Evolutionary conservation across 2,888 invertebrate species (phyloP).

Genomic region (Idaea aversata): DNA sequence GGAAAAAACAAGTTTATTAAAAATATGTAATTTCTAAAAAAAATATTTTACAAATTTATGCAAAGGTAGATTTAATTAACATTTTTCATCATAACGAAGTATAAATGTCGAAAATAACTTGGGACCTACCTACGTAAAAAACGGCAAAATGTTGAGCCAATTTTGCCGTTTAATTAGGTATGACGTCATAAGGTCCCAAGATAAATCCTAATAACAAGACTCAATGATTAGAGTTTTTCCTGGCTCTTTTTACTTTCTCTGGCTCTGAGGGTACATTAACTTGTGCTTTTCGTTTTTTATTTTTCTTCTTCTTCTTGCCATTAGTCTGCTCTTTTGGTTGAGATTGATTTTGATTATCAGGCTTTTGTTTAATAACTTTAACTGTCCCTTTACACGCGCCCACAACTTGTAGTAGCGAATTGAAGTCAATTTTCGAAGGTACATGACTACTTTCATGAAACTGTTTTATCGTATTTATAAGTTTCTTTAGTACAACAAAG

Average conservation of each 20-base stretch:
- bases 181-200: neutral
- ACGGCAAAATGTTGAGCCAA: too few species aligned
- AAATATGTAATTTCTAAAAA: conserved; percentile 19
- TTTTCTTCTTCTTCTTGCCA: conserved; percentile 45
- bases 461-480: conserved; percentile 75
- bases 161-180: too few species aligned
- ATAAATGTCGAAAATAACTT: too few species aligned
- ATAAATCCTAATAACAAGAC: neutral
- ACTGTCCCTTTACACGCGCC: conserved; percentile 48
- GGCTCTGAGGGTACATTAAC: conserved; percentile 52
- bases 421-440: conserved; percentile 54
- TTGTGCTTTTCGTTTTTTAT: conserved; percentile 60
- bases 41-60: conserved; percentile 13
- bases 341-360: conserved; percentile 29
- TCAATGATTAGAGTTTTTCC: conserved; percentile 39
- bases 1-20: conserved; percentile 18
- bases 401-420: conserved; percentile 46
- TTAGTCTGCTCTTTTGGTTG: conserved; percentile 33
- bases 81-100: neutral
- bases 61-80: neutral
- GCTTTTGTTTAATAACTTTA: conserved; percentile 41
- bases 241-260: conserved; percentile 44
- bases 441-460: conserved; percentile 65
- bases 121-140: too few species aligned
- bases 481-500: conserved; percentile 72